Conservation (phyloP, 2,113 vertebrate genomes). For the Cathartes aura region DNA sequence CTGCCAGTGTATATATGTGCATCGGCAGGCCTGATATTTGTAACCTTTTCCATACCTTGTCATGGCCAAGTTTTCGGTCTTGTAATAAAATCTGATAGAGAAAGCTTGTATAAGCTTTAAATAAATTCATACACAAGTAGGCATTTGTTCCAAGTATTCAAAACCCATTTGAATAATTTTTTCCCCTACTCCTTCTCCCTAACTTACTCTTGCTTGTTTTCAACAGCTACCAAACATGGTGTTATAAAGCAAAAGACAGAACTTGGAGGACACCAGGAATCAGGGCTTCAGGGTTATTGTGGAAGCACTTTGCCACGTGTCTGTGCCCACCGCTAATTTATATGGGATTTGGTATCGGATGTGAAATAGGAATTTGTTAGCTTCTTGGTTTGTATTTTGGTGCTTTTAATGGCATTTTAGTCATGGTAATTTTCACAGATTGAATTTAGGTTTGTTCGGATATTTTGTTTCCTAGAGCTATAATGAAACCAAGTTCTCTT, state of each 20-base stretch:
- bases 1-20: not conserved
- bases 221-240: not conserved
- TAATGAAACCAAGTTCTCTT: not conserved
- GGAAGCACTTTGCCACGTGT: accelerated
- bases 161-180: not conserved
- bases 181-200: not conserved
- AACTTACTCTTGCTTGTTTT: not conserved
- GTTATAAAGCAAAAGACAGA: not conserved
- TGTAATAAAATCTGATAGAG: not conserved
- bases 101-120: not conserved
- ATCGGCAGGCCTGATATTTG: not conserved
- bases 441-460: not conserved
- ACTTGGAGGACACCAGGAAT: not conserved
- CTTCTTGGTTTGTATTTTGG: not conserved
- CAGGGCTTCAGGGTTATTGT: not conserved
- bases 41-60: not conserved
- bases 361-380: not conserved
- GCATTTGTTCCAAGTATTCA: not conserved
- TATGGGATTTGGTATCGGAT: not conserved
- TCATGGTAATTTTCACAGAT: not conserved
- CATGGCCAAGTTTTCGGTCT: not conserved
- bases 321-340: not conserved
- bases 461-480: not conserved
- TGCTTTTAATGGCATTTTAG: not conserved
- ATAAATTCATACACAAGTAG: not conserved